Percentiles rank a stretch among this genome's conserved stretches.
Conservation (phyloP, 2,888 invertebrate genomes). For the Malacosoma neustria region DNA sequence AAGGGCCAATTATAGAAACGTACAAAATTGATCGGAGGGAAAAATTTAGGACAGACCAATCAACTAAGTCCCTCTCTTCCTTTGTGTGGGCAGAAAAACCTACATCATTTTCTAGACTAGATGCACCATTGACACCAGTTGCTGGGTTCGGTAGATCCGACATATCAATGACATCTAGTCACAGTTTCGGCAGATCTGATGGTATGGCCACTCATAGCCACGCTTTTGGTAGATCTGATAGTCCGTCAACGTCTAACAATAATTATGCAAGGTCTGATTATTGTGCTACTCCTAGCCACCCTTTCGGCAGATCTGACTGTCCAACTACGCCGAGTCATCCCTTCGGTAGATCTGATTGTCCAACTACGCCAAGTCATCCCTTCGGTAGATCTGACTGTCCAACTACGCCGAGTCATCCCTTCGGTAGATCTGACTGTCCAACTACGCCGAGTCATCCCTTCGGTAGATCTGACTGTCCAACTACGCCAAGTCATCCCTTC, state of each 20-base stretch:
- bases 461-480: constrained; percentile 29
- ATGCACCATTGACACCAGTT: constrained; percentile 6
- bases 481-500: constrained; percentile 31
- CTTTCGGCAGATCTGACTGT: constrained; percentile 36
- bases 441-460: constrained; percentile 21
- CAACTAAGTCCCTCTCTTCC: constrained; percentile 20
- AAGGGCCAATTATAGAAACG: constrained; percentile 17
- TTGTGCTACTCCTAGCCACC: constrained; percentile 32
- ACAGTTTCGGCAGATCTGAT: constrained; percentile 28
- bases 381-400: constrained; percentile 34
- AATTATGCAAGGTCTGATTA: constrained; percentile 33
- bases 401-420: constrained; percentile 25
- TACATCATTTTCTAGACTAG: constrained; percentile 10
- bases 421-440: constrained; percentile 24
- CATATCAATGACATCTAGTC: constrained; percentile 24
- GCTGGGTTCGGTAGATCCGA: constrained; percentile 20
- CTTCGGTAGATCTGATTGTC: constrained; percentile 35
- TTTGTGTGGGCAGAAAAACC: constrained; percentile 18
- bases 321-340: constrained; percentile 29
- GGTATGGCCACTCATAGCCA: constrained; percentile 23
- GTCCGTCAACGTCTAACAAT: constrained; percentile 30
- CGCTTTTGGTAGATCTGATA: constrained; percentile 31
- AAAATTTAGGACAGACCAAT: constrained; percentile 19
- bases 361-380: constrained; percentile 36
- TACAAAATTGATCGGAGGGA: constrained; percentile 1